Evolutionary conservation across 1,140 invertebrate species (phyloP).

Genomic region (Scaptomyza montana): DNA sequence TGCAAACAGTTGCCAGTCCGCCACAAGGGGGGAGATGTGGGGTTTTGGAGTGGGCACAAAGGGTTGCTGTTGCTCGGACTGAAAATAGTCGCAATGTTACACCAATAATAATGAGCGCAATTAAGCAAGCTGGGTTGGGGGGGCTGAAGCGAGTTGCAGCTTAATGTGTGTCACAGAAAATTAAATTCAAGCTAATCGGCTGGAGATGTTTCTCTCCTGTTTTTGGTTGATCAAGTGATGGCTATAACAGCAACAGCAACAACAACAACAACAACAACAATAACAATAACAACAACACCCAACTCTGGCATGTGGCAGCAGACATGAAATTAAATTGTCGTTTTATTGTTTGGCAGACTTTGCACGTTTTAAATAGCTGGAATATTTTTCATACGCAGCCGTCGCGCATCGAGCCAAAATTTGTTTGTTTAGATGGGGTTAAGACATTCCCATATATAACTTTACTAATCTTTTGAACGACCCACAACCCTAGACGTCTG

Average conservation of each 20-base stretch:
- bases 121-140: constrained; percentile 37
- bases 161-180: constrained; percentile 80
- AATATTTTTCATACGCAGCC: constrained; percentile 69
- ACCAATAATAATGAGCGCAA: constrained; percentile 80
- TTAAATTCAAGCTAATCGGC: constrained; percentile 77
- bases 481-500: constrained; percentile 26
- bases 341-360: constrained; percentile 70
- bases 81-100: constrained; percentile 62
- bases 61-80: constrained; percentile 44
- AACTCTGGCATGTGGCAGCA: constrained; percentile 56
- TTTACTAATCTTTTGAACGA: constrained; percentile 59
- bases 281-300: constrained; percentile 6
- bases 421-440: constrained; percentile 78
- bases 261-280: constrained; percentile 1
- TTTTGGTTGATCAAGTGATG: constrained; percentile 12
- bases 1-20: constrained; percentile 61
- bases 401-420: constrained; percentile 57
- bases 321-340: constrained; percentile 76
- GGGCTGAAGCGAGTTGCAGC: constrained; percentile 45
- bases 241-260: constrained; percentile 5
- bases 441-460: constrained; percentile 80
- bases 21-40: background rate
- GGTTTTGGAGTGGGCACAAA: constrained; percentile 2
- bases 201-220: background rate
- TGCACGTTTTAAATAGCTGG: constrained; percentile 71